Evolutionary conservation across 92 coral and sea anemone species (phyloP).

Genomic region (Zoanthus gigantus): DNA sequence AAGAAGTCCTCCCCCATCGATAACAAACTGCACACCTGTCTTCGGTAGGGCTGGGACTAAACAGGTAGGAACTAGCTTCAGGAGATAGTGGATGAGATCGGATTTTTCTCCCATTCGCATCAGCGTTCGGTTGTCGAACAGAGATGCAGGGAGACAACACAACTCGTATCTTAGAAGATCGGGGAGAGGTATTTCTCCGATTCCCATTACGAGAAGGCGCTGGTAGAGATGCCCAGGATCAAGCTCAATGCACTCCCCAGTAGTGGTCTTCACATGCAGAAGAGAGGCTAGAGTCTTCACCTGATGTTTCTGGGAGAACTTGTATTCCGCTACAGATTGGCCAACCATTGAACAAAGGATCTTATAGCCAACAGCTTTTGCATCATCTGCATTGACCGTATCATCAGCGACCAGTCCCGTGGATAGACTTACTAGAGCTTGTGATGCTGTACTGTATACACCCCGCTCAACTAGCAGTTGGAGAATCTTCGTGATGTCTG

Average conservation of each 20-base stretch:
- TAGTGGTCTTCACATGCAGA: constrained; percentile 6
- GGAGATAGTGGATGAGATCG: neutral
- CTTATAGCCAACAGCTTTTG: constrained; percentile 30
- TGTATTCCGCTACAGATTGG: constrained; percentile 36
- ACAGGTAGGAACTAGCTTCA: constrained; percentile 30
- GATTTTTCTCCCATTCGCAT: constrained; percentile 48
- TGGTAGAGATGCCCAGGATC: neutral
- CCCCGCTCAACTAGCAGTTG: constrained; percentile 34
- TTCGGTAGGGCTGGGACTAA: constrained; percentile 29
- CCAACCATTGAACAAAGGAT: constrained; percentile 24
- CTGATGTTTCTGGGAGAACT: constrained; percentile 48
- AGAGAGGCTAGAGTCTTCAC: constrained; percentile 50
- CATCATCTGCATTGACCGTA: constrained; percentile 40
- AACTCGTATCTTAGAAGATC: neutral
- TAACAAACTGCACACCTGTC: constrained; percentile 30
- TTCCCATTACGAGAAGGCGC: constrained; percentile 46
- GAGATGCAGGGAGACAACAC: constrained; percentile 45
- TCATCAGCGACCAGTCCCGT: neutral
- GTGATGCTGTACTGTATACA: neutral
- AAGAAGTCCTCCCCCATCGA: constrained; percentile 27
- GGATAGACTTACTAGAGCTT: neutral
- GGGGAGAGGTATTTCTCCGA: constrained; percentile 50
- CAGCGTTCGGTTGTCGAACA: constrained; percentile 22
- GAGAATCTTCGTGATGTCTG: constrained; percentile 32
- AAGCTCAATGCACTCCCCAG: constrained; percentile 38